A percentile compares a stretch with the other conserved stretches of the same genome.
Evolutionary conservation across 23 tunicate species (phyloP).

Genomic region (Halocynthia roretzi): DNA sequence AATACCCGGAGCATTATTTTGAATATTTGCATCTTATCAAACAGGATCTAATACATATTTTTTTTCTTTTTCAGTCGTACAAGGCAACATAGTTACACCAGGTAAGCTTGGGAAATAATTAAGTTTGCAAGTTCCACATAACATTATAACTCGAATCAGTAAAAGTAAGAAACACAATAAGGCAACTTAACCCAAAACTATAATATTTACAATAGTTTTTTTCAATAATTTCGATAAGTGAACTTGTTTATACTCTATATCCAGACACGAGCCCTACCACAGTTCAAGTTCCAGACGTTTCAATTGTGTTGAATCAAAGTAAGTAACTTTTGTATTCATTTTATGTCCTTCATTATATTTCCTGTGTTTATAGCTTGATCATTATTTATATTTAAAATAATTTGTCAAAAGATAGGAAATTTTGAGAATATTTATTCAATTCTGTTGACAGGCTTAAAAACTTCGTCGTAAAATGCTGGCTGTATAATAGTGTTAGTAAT

Average conservation of each 20-base stretch:
- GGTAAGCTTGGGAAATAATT: no score
- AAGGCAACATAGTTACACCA: neutral
- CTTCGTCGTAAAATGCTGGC: no score
- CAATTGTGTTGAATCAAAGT: slow-evolving; percentile 11
- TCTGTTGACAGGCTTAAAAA: no score
- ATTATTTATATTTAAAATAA: no score
- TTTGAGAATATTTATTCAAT: no score
- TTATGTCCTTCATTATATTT: no score
- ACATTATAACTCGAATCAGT: no score
- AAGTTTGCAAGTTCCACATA: no score
- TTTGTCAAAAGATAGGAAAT: no score
- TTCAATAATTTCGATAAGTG: neutral
- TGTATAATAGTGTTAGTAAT: no score
- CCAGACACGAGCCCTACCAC: neutral
- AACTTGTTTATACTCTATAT: neutral
- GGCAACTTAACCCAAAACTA: neutral
- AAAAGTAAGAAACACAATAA: neutral
- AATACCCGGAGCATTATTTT: no score
- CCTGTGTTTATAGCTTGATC: no score
- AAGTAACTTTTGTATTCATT: neutral
- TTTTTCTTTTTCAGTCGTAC: neutral
- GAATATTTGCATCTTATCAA: neutral
- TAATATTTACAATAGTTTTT: neutral
- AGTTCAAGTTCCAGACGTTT: neutral
- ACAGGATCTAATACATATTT: neutral